Percentiles rank a stretch among this genome's conserved stretches.
These are phyloP conservation scores for Belonocnema kinseyi DNA, from an alignment of 1,140 invertebrate species.

Conservation along the genomic window DNA sequence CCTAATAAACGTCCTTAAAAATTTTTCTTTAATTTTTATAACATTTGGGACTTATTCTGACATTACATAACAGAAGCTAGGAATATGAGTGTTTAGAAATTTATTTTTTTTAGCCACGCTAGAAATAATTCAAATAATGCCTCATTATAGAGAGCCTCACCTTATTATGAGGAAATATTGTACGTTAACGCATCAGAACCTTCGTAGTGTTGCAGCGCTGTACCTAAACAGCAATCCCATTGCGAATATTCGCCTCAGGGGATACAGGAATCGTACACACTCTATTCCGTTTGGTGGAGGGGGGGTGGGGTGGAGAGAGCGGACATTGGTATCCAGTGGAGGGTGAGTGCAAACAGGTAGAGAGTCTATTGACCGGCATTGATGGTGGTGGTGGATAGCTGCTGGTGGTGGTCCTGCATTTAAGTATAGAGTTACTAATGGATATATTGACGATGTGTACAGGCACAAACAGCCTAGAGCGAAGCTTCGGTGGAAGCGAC, in stretches of 20 bases:
- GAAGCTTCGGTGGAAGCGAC: slow-evolving; percentile 35
- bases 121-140: too few relatives aligned
- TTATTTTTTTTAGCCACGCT: too few relatives aligned
- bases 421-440: slow-evolving; percentile 60
- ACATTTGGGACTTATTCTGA: too few relatives aligned
- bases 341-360: slow-evolving; percentile 19
- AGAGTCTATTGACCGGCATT: not conserved
- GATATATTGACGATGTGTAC: slow-evolving; percentile 36
- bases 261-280: slow-evolving; percentile 17
- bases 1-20: too few relatives aligned
- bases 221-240: slow-evolving; percentile 5
- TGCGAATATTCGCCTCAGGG: slow-evolving; percentile 8
- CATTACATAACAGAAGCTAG: too few relatives aligned
- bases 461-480: slow-evolving; percentile 28
- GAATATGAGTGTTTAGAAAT: too few relatives aligned
- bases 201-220: not conserved
- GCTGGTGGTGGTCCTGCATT: slow-evolving; percentile 44
- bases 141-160: too few relatives aligned
- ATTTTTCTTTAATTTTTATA: too few relatives aligned
- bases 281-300: not conserved
- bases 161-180: not conserved
- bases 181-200: not conserved
- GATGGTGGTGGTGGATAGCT: slow-evolving; percentile 25
- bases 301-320: not conserved
- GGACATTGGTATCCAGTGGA: slow-evolving; percentile 25